Evolutionary conservation across 2,113 vertebrate species (phyloP).

Genomic region (Hippoglossus stenolepis): DNA sequence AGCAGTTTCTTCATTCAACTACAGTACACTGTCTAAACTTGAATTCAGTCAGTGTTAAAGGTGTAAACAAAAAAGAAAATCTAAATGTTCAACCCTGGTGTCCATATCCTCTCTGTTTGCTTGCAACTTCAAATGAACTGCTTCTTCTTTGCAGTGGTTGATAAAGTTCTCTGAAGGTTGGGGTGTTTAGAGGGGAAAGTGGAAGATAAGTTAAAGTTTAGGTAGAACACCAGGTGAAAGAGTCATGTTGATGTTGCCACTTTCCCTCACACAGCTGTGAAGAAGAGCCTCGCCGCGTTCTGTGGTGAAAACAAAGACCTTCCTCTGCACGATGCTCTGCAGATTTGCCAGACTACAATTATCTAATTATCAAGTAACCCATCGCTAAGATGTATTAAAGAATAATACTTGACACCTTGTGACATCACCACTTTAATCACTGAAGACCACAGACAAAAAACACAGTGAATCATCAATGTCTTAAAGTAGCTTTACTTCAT

Average conservation of each 20-base stretch:
- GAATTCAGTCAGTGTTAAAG: background rate
- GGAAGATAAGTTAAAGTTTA: background rate
- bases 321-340: background rate
- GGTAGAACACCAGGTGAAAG: background rate
- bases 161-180: too few relatives aligned
- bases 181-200: background rate
- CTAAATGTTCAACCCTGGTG: background rate
- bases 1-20: background rate
- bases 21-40: background rate
- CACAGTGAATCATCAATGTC: background rate
- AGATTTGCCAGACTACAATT: background rate
- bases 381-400: background rate
- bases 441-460: background rate
- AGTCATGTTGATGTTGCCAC: background rate
- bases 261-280: background rate
- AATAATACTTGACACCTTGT: background rate
- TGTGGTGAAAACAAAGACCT: background rate
- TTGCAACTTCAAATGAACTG: background rate
- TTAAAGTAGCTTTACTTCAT: slow-evolving; percentile 3
- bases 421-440: background rate
- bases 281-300: background rate
- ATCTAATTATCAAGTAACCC: too few relatives aligned
- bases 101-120: background rate
- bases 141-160: background rate
- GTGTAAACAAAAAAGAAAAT: background rate